Base-by-base conservation (phyloP, 2,888 invertebrate genomes). In the Oxystoma pomonae region DNA sequence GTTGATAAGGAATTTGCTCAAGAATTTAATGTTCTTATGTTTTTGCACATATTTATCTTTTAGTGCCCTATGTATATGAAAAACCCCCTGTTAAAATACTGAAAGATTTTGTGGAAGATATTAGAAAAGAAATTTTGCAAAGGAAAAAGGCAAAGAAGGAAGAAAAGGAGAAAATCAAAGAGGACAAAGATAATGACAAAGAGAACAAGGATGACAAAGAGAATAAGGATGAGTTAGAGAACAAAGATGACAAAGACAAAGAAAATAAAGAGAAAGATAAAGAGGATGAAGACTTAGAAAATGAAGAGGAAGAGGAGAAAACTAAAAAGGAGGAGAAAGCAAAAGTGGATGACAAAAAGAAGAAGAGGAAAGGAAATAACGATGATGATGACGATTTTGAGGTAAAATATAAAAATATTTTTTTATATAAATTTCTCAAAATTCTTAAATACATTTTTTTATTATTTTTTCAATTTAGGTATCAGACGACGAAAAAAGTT, bases 11-110 rank as follows among this genome's bases (percentile, higher is more conserved):
- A n/a, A n/a, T n/a, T n/a, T n/a, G n/a, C n/a, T n/a, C n/a, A n/a
- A n/a, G n/a, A n/a, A n/a, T n/a, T n/a, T n/a, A n/a, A n/a, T n/a
- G n/a, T n/a, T n/a, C n/a, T n/a, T n/a, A n/a, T n/a, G n/a, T n/a
- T n/a, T n/a, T n/a, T n/a, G n/a, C n/a, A n/a, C n/a, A n/a, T n/a
- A n/a, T n/a, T n/a, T n/a, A n/a, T n/a, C n/a, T n/a, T 59, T 58
- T 19, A 66, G 94, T 95, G 70, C 95, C 95, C 57, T 95, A 95
- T 77, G 92, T 95, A 19, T 94, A 94, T 80, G 94, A 95, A 77
- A 94, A 94, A 77, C 92, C 94, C 9, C 92, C 94, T 1, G 78
- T 89, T 2, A 88, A 90, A 73, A 89, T 90, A 63, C 85, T 94
- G 67, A 89, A 88, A 76, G 88, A 90, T 68, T 89, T 89, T 76